Conservation (phyloP, 2,888 invertebrate species). For the Mactromeris polynyma region DNA sequence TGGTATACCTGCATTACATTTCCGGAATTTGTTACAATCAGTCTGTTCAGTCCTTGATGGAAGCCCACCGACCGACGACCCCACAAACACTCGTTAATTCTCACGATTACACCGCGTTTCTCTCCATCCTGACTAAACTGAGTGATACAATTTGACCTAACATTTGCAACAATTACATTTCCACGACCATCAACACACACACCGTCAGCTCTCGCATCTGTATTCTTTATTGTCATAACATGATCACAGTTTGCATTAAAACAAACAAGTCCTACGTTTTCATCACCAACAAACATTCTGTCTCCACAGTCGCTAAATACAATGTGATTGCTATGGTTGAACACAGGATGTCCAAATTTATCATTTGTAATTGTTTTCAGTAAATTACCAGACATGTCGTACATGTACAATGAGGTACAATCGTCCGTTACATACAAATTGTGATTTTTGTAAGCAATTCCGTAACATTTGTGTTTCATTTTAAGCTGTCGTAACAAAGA, state of each 20-base stretch:
- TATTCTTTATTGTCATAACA: too few relatives aligned
- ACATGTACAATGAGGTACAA: neutral
- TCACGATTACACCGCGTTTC: neutral
- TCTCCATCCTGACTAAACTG: neutral
- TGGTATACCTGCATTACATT: neutral
- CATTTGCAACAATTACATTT: neutral
- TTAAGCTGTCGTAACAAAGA: too few relatives aligned
- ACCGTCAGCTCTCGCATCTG: neutral
- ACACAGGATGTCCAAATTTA: neutral
- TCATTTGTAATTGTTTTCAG: neutral
- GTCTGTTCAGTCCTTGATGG: neutral
- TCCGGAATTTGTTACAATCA: neutral
- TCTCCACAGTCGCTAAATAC: neutral
- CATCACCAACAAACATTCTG: neutral
- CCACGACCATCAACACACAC: too few relatives aligned
- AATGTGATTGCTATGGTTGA: neutral
- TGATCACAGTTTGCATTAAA: too few relatives aligned
- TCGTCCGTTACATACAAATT: neutral
- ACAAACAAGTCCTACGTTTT: neutral
- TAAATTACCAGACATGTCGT: too few relatives aligned
- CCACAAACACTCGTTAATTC: neutral
- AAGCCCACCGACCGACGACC: neutral
- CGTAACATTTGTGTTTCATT: too few relatives aligned
- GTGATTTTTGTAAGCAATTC: too few relatives aligned
- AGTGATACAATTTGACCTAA: neutral